Percentiles rank a stretch among this genome's conserved stretches.
phyloP scores from a whole-genome alignment of 2,113 vertebrate genomes.

The Paracanthobrama guichenoti region DNA sequence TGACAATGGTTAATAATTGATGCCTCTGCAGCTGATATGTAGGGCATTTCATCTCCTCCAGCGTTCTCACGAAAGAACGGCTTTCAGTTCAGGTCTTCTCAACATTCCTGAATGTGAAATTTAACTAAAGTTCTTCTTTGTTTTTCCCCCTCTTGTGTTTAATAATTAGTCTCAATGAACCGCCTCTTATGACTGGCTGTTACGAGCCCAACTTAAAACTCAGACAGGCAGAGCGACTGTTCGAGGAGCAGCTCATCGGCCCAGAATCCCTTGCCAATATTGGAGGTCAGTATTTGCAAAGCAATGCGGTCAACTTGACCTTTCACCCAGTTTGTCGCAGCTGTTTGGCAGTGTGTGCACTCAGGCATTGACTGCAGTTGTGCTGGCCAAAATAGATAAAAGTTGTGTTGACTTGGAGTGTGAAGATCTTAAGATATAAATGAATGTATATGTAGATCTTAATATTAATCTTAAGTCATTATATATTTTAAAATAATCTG shows the following conservation, averaged over 20 bases:
- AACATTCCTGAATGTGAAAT: neutral
- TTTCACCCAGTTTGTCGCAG: slow-evolving; percentile 25
- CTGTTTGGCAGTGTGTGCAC: neutral
- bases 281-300: slow-evolving; percentile 78
- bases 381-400: slow-evolving; percentile 27
- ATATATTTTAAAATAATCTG: too few relatives aligned
- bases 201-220: slow-evolving; percentile 87
- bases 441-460: too few relatives aligned
- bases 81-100: neutral
- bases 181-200: slow-evolving; percentile 82
- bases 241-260: slow-evolving; percentile 85
- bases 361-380: neutral
- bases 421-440: neutral
- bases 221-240: slow-evolving; percentile 82
- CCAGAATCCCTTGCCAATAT: slow-evolving; percentile 90
- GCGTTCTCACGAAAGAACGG: neutral
- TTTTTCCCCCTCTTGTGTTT: slow-evolving; percentile 10
- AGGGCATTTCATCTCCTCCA: slow-evolving; percentile 13
- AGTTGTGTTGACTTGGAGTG: neutral
- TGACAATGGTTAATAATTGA: slow-evolving; percentile 45
- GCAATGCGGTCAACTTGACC: neutral
- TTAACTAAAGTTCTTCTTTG: slow-evolving; percentile 38
- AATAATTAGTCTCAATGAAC: slow-evolving; percentile 84
- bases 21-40: slow-evolving; percentile 17
- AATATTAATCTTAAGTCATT: too few relatives aligned